Evolutionary conservation across 2,113 vertebrate genomes (phyloP).

Genomic region (Columba janthina): DNA sequence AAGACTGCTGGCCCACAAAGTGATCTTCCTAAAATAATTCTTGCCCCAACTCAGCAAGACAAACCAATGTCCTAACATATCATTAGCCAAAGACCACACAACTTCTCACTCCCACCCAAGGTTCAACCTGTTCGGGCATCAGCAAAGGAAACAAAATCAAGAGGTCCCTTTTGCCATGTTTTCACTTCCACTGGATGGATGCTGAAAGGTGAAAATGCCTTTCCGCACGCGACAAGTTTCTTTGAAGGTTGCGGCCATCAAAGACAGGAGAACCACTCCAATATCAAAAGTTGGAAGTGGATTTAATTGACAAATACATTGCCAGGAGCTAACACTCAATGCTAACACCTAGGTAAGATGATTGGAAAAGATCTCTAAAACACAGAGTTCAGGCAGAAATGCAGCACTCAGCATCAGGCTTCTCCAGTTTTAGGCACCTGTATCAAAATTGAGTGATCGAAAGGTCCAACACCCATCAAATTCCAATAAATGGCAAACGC

Average conservation of each 20-base stretch:
- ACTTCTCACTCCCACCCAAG: background rate
- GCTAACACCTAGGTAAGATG: background rate
- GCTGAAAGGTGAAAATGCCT: background rate
- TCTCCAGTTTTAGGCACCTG: background rate
- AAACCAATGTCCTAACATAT: background rate
- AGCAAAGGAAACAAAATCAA: background rate
- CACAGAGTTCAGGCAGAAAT: background rate
- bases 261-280: background rate
- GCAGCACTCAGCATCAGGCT: background rate
- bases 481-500: accelerated
- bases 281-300: accelerated
- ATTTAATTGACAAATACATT: background rate
- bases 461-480: background rate
- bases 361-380: background rate
- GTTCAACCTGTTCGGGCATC: accelerated
- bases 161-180: background rate
- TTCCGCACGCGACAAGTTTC: background rate
- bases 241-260: background rate
- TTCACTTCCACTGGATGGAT: background rate
- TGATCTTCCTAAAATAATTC: background rate
- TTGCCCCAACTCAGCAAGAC: background rate
- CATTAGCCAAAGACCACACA: background rate
- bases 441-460: background rate
- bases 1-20: background rate
- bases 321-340: background rate